Evolutionary conservation across 2,888 invertebrate genomes (phyloP), one percentile per base, ranked within the genome.

Genomic region (Aquatica leii): DNA sequence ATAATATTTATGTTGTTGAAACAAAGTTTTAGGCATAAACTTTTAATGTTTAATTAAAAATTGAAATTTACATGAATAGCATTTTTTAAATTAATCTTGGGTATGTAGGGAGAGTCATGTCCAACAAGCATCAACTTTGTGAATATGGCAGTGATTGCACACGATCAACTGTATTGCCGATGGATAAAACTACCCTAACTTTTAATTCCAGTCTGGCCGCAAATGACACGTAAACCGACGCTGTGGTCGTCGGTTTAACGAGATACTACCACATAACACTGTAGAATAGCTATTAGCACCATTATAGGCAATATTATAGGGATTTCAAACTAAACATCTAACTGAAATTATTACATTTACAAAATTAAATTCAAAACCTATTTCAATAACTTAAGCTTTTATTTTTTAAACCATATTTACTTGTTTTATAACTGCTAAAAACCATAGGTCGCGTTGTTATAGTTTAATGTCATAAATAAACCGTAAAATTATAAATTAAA

Each of bases 211-310:
- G 70, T 73, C 74, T 72, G 74, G 78, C 78, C 80, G 73, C 80
- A 79, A 80, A 80, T 76, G 80, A 78, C 80, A 80, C 80, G 80
- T 78, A 79, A 79, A 79, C 77, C 76, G 77, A 72, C 68, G 69
- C 72, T 77, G 77, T 70, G 78, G 79, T 77, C 74, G 78, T 77
- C 77, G 79, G 78, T 79, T 79, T 78, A 80, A 80, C 80, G 79
- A 78, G 79, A 79, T 78, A 80, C 76, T 76, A 77, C 78, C 80
- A 74, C 78, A 79, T 79, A 79, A 79, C 78, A 78, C 77, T 76
- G 72, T 75, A 70, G 75, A 78, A 79, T 77, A 71, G 77, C 78
- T 76, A 80, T 80, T 80, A 79, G 77, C 76, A 72, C 79, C 76
- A 78, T 80, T 79, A 79, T 72, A 76, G 77, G 75, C 76, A 75